Evolutionary conservation across 1,140 invertebrate species (phyloP).

Genomic region (Ladona fulva): DNA sequence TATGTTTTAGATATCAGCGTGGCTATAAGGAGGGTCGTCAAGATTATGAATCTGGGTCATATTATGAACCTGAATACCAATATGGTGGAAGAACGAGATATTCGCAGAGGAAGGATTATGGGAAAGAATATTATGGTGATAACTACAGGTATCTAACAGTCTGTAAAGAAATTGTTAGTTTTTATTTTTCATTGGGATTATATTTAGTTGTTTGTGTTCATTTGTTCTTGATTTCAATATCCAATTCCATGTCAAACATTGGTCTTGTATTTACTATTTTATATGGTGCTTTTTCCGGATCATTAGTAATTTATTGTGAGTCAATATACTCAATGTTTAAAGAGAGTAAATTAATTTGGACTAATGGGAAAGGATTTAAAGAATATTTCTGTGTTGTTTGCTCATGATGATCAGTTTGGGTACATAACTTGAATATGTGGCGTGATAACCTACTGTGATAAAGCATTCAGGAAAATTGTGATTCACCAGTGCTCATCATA

Average conservation of each 20-base stretch:
- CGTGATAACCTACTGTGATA: background rate
- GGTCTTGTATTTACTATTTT: conserved; percentile 11
- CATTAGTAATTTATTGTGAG: background rate
- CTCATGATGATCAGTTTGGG: too few species aligned
- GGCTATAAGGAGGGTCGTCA: conserved; percentile 1
- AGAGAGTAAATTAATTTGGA: too few species aligned
- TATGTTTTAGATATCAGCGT: conserved; percentile 14
- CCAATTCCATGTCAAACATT: background rate
- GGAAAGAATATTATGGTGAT: conserved; percentile 16
- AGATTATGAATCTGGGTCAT: conserved; percentile 13
- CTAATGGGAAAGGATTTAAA: too few species aligned
- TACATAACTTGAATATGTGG: background rate
- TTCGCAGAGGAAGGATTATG: conserved; percentile 13
- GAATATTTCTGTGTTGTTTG: too few species aligned
- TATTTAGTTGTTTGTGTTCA: background rate
- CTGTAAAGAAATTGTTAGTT: conserved; percentile 14
- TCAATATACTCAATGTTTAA: background rate
- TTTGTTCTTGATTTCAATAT: background rate
- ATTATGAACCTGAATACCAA: conserved; percentile 16
- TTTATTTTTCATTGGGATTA: background rate
- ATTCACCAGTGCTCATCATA: background rate
- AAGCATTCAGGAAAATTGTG: background rate
- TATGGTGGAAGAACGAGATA: conserved; percentile 11
- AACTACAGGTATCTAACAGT: conserved; percentile 15
- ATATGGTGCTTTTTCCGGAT: background rate